A percentile compares a stretch with the other conserved stretches of the same genome.
phyloP scores from a whole-genome alignment of 2,797 vertebrate species.

The Mormyrus hasselquistii region DNA sequence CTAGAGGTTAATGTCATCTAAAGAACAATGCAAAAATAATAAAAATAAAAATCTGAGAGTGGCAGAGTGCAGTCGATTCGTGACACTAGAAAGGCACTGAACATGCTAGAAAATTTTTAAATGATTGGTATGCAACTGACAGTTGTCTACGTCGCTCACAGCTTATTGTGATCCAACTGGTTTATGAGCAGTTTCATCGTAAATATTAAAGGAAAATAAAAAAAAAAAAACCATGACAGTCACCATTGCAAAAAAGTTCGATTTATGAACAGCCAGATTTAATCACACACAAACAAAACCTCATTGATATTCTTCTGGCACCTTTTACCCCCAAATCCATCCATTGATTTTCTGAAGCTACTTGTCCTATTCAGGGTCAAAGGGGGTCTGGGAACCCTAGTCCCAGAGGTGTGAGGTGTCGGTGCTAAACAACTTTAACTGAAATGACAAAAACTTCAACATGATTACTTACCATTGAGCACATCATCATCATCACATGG shows the following conservation, averaged over 20 bases:
- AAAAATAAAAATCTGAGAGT: background rate
- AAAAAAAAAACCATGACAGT: background rate
- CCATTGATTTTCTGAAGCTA: background rate
- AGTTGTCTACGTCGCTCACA: background rate
- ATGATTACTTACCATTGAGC: background rate
- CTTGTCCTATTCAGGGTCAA: background rate
- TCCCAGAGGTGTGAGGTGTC: background rate
- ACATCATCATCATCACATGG: background rate
- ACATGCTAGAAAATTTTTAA: background rate
- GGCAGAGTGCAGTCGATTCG: background rate
- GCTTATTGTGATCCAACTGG: background rate
- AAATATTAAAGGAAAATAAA: background rate
- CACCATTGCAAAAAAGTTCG: background rate
- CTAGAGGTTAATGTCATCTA: background rate
- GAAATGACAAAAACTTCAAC: background rate
- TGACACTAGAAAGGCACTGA: background rate
- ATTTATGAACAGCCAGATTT: background rate
- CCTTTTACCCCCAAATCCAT: background rate
- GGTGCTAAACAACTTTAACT: background rate
- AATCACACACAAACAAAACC: background rate
- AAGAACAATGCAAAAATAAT: background rate
- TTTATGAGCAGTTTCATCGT: background rate
- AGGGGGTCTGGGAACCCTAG: background rate
- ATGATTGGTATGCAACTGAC: background rate
- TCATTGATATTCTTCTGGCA: background rate